Conservation (phyloP, 2,797 vertebrate species). For the Pipistrellus kuhlii region DNA sequence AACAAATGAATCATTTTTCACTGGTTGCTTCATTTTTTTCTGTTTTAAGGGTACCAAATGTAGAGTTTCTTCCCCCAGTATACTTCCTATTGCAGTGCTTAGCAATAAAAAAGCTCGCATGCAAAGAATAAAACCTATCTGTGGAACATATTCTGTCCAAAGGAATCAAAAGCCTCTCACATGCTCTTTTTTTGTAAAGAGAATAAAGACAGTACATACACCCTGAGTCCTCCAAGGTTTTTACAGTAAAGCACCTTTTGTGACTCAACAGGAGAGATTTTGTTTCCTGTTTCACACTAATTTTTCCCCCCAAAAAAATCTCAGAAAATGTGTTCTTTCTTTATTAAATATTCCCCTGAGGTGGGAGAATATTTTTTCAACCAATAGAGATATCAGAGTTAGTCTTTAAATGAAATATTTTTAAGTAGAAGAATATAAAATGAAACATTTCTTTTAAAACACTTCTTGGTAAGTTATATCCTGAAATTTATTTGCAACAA, state of each 20-base stretch:
- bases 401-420: not conserved
- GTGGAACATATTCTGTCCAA: not conserved
- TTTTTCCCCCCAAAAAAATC: not conserved
- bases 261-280: not conserved
- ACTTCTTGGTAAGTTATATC: not conserved
- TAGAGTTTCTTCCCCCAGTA: not conserved
- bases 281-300: not conserved
- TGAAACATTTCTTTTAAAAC: not conserved
- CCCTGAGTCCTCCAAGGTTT: not conserved
- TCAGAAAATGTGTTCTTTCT: not conserved
- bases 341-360: not conserved
- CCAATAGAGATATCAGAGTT: not conserved
- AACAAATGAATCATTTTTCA: not conserved
- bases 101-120: not conserved
- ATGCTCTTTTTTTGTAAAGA: not conserved
- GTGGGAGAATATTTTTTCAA: not conserved
- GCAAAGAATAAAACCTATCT: conserved; percentile 31
- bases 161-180: not conserved
- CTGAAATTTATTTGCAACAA: not conserved
- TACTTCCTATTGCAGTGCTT: not conserved
- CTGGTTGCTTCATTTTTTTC: not conserved
- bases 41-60: not conserved
- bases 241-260: not conserved
- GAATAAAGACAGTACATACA: not conserved
- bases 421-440: not conserved